Evolutionary conservation across 2,888 invertebrate species (phyloP), one percentile per base, ranked within the genome.

Genomic region (Rhamnusium bicolor): DNA sequence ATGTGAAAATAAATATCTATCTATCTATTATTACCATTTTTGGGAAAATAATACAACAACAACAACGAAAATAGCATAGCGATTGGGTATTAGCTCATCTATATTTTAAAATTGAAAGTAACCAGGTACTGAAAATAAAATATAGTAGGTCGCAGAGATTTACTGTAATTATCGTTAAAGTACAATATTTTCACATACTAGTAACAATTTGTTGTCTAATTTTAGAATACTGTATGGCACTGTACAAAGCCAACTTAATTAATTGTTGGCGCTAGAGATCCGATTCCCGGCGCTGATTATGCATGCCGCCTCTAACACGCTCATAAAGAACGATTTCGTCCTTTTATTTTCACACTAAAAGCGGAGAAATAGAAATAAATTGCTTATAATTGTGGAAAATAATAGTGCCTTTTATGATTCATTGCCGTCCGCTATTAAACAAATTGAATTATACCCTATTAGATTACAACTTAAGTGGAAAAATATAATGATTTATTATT

Each of bases 191-290:
- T 32, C 12, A 32, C 32, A 32, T 8, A 32, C 32, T 32, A 10
- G 32, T 12, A 32, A 29, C 8, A 47, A 49, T 16, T 49, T 16
- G 49, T 18, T 16, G 7, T 49, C 14, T 49, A 49, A 49, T 49
- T 49, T 49, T 18, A 14, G 14, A 49, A 49, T 16, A 18, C 16
- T 27, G 47, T 40, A 47, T 47, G 40, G 32, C 62, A 68, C 58
- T 56, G 63, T 40, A 56, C 21, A 66, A 67, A 65, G 74, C 68
- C 79, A 67, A 77, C 74, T 79, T 79, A 79, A 79, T 79, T 79
- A 79, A 77, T 79, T 72, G 74, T 71, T 51, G 76, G 49, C 69
- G 76, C 56, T 65, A 69, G 61, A 76, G 66, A 63, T 63, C 72
- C 60, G 76, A 76, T 74, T 74, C 58, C 74, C 67, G 53, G 32